Base-by-base conservation (phyloP, 2,888 invertebrate genomes). In the Zhengitettix transpicula region DNA sequence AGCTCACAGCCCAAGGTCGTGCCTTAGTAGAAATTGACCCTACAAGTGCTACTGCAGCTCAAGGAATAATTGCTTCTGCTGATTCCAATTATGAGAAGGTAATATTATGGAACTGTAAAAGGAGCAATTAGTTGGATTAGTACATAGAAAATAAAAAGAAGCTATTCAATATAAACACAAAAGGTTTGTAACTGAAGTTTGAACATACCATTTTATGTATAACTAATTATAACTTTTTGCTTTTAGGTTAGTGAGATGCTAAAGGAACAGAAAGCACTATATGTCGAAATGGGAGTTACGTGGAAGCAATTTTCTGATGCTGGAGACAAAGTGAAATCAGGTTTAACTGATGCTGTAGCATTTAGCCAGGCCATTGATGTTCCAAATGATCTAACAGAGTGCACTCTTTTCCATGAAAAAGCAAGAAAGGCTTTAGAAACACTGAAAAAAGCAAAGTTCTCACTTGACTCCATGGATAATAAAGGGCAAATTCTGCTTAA, bases 11-110 rank as follows among this genome's bases (percentile, higher is more conserved):
- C 68, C 85, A 89, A 75, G 91, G 89, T 1, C 77, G 87, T 59
- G 79, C 84, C 67, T 73, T 91, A 64, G 83, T 91, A 82, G 83
- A 87, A 69, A 85, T 88, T 74, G 87, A 94, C 73, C 84, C 88
- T 68, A 80, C 83, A 58, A 87, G 87, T 65, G 84, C 87, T 72
- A 83, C 87, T 0, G 81, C 82, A 0, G 84, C 92, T 62, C 92
- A 93, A 72, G 87, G 87, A 66, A 83, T 84, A 55, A 73, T 93
- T 0, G 78, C 89, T 0, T 80, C 85, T 1, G 81, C 89, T 52
- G 91, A 92, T 68, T 81, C 84, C 59, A 84, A 84, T 65, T 92
- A 88, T 82, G 90, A 90, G 69, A 84, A 85, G 71, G 55, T 47
- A 47, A 7, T 47, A 14, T 14, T 47, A 28, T 2, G 2, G 2